Percentiles rank a stretch among this genome's conserved stretches.
Evolutionary conservation across 1,140 invertebrate species (phyloP).

Genomic region (Panonychus citri): DNA sequence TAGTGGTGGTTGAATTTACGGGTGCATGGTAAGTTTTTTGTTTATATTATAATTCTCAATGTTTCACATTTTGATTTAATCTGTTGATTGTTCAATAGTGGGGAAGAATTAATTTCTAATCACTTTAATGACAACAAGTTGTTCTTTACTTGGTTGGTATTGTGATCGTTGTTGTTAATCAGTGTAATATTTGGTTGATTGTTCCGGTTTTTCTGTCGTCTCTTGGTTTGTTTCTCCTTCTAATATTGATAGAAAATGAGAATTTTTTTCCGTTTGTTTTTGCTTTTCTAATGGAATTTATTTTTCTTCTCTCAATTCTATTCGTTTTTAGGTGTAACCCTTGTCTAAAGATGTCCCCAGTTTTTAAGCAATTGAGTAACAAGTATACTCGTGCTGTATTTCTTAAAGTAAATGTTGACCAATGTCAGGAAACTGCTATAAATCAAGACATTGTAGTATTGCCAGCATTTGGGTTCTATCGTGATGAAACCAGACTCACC

Average conservation of each 20-base stretch:
- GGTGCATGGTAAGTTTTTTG: slow-evolving; percentile 55
- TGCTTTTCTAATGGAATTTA: too few relatives aligned
- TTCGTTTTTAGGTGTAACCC: slow-evolving; percentile 18
- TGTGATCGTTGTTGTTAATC: not conserved
- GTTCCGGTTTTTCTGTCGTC: not conserved
- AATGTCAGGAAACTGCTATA: slow-evolving; percentile 43
- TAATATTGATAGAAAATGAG: too few relatives aligned
- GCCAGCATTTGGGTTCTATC: slow-evolving; percentile 93
- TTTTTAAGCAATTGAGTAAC: slow-evolving; percentile 56
- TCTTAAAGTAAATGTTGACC: slow-evolving; percentile 80
- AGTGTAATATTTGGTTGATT: not conserved
- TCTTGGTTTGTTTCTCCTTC: not conserved
- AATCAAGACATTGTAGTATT: slow-evolving; percentile 69
- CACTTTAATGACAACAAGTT: too few relatives aligned
- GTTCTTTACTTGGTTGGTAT: not conserved
- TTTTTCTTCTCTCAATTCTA: too few relatives aligned
- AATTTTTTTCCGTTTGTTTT: not conserved
- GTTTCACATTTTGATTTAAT: too few relatives aligned
- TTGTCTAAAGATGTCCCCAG: slow-evolving; percentile 47
- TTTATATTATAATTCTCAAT: too few relatives aligned
- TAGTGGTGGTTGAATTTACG: slow-evolving; percentile 86
- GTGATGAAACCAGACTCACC: slow-evolving; percentile 58
- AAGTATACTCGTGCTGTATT: slow-evolving; percentile 63
- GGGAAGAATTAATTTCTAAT: too few relatives aligned
- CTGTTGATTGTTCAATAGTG: too few relatives aligned